A percentile compares a stretch with the other conserved stretches of the same genome.
These are phyloP conservation scores for Prionailurus viverrinus DNA, from an alignment of 2,113 vertebrate genomes.

Conservation along the genomic window DNA sequence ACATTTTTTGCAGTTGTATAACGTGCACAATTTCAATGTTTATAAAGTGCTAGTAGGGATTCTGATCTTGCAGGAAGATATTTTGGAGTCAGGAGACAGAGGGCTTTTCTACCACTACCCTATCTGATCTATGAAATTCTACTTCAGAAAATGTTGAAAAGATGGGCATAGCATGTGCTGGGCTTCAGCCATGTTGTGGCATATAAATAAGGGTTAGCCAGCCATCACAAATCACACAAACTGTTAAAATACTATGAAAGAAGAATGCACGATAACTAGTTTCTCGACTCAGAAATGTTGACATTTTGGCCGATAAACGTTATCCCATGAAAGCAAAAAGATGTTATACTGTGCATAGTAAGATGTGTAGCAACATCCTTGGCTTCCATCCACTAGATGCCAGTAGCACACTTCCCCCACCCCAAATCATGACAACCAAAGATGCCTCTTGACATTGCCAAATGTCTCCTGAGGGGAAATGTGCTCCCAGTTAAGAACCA, in stretches of 20 bases:
- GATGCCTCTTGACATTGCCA: not conserved
- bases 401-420: not conserved
- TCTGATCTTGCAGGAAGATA: constrained; percentile 19
- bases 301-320: not conserved
- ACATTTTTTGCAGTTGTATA: not conserved
- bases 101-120: not conserved
- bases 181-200: rapidly evolving
- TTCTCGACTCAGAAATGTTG: not conserved
- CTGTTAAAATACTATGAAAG: constrained; percentile 35
- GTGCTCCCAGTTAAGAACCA: not conserved
- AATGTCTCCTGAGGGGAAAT: not conserved
- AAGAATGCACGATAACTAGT: not conserved
- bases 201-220: not conserved
- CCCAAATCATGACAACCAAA: not conserved
- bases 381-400: not conserved
- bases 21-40: constrained; percentile 1
- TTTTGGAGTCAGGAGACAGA: not conserved
- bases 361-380: not conserved
- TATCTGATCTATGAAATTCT: not conserved
- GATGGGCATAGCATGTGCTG: not conserved
- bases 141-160: not conserved
- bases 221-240: not conserved
- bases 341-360: not conserved
- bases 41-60: not conserved
- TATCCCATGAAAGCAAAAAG: not conserved